Percentiles rank a stretch among this genome's conserved stretches.
Conservation (phyloP, 2,888 invertebrate species). For the Pocota personata region DNA sequence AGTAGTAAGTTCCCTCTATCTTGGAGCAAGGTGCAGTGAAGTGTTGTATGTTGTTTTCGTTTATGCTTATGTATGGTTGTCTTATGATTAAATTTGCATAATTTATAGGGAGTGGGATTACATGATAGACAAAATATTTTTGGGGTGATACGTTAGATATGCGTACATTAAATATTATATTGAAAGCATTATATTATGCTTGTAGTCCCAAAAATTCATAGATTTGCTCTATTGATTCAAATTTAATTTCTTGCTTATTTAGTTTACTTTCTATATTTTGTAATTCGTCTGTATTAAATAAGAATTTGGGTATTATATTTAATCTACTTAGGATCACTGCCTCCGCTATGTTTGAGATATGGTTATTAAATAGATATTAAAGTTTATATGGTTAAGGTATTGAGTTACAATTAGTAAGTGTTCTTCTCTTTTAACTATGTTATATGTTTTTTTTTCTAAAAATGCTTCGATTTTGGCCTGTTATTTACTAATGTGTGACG, state of each 20-base stretch:
- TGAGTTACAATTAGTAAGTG: constrained; percentile 24
- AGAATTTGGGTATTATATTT: constrained; percentile 52
- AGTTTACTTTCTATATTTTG: constrained; percentile 20
- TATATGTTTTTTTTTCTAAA: constrained; percentile 21
- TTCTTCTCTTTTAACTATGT: constrained; percentile 39
- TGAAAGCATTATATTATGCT: constrained; percentile 41
- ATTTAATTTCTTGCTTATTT: background rate
- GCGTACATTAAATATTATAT: constrained; percentile 40
- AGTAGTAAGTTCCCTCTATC: too few relatives aligned
- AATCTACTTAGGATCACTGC: too few relatives aligned
- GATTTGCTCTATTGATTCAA: constrained; percentile 44
- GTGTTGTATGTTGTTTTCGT: too few relatives aligned
- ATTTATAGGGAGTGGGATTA: too few relatives aligned
- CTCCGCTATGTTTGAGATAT: constrained; percentile 25
- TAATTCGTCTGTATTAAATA: constrained; percentile 32
- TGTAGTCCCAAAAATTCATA: constrained; percentile 54
- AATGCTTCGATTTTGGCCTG: constrained; percentile 28
- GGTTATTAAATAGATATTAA: constrained; percentile 50
- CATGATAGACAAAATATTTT: too few relatives aligned
- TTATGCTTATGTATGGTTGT: too few relatives aligned
- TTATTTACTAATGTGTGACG: constrained; percentile 39
- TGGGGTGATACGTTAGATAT: too few relatives aligned
- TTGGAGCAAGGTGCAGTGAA: too few relatives aligned
- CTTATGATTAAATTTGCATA: too few relatives aligned
- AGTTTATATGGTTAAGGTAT: constrained; percentile 50